Conservation (phyloP, 2,888 invertebrate species). For the Chalcis sispes region DNA sequence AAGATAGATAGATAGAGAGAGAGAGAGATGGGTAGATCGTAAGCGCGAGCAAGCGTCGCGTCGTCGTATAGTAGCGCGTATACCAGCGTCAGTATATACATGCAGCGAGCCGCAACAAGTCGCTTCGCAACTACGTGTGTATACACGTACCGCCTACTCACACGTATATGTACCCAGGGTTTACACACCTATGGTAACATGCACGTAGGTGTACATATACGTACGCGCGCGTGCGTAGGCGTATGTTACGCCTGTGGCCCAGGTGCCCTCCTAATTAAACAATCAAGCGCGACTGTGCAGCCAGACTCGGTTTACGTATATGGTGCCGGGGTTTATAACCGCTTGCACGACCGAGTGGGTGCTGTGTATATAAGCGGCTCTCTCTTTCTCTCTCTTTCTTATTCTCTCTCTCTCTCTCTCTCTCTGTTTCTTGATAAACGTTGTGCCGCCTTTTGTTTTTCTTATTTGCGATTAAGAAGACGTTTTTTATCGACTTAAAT, state of each 20-base stretch:
- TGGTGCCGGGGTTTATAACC: neutral
- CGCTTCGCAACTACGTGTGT: slow-evolving; percentile 31
- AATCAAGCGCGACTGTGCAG: slow-evolving; percentile 37
- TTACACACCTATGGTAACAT: neutral
- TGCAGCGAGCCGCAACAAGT: slow-evolving; percentile 55
- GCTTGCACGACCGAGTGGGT: too few relatives aligned
- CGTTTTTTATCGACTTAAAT: too few relatives aligned
- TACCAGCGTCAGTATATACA: too few relatives aligned
- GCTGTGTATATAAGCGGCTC: too few relatives aligned
- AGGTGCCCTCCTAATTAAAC: slow-evolving; percentile 53
- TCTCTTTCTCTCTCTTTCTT: too few relatives aligned
- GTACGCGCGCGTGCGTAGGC: neutral
- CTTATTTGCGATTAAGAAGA: too few relatives aligned
- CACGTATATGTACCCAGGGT: neutral
- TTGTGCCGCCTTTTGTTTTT: too few relatives aligned
- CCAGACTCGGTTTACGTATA: slow-evolving; percentile 8
- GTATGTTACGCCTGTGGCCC: neutral
- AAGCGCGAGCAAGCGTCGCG: neutral
- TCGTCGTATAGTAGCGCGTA: too few relatives aligned
- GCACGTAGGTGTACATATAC: neutral
- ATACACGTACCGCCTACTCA: too few relatives aligned
- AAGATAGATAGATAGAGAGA: neutral
- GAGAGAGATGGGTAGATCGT: too few relatives aligned
- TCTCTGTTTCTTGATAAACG: too few relatives aligned
- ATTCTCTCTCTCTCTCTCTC: too few relatives aligned